Percentiles rank a stretch among this genome's conserved stretches.
These are phyloP conservation scores for Helicoverpa zea DNA, from an alignment of 1,140 invertebrate genomes.

Conservation along the genomic window DNA sequence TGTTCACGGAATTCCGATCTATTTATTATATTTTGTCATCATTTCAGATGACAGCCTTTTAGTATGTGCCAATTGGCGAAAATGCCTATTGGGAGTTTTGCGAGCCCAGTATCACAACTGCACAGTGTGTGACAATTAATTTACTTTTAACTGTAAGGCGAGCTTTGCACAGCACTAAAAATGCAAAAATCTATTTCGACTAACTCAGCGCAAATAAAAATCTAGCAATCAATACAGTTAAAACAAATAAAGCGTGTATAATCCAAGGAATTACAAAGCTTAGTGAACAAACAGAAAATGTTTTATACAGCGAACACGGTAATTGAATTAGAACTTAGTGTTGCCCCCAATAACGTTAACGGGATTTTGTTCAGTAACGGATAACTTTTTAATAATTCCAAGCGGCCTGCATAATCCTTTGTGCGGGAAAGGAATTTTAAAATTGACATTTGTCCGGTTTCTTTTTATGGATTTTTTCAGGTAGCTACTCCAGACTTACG, in stretches of 20 bases:
- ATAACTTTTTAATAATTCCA: slow-evolving; percentile 50
- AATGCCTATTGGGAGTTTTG: too few relatives aligned
- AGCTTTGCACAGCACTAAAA: too few relatives aligned
- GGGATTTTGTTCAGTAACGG: slow-evolving; percentile 68
- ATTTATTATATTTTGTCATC: background rate
- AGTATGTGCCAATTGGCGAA: background rate
- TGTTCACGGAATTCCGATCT: background rate
- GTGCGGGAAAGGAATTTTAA: background rate
- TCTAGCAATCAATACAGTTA: background rate
- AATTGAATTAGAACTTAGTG: slow-evolving; percentile 77
- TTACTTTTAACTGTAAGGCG: too few relatives aligned
- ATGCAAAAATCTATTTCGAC: background rate
- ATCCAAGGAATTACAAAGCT: slow-evolving; percentile 64
- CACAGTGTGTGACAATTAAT: background rate
- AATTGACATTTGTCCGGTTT: background rate
- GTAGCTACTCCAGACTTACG: too few relatives aligned
- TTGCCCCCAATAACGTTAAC: slow-evolving; percentile 75
- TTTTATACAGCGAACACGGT: slow-evolving; percentile 57
- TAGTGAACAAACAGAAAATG: slow-evolving; percentile 68
- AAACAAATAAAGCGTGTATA: slow-evolving; percentile 51
- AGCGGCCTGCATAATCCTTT: slow-evolving; percentile 11
- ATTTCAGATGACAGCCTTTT: background rate
- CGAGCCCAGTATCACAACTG: background rate
- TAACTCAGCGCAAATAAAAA: background rate
- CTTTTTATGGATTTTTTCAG: background rate